Conservation (phyloP, 1,140 invertebrate species). For the Diuraphis noxia region DNA sequence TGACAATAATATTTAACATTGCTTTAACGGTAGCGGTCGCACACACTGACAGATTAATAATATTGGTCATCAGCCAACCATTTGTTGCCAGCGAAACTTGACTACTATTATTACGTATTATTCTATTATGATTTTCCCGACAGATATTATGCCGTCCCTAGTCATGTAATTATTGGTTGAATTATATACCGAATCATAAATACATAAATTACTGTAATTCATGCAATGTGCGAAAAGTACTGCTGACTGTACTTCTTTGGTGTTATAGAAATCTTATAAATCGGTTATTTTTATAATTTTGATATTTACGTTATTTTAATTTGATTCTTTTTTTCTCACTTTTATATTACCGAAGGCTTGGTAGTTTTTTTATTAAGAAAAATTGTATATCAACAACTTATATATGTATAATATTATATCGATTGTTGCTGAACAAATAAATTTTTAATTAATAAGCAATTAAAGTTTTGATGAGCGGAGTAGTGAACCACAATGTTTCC, state of each 20-base stretch:
- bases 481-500: not conserved
- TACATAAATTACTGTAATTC: no score
- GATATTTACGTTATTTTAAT: not conserved
- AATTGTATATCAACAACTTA: not conserved
- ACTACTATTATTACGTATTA: not conserved
- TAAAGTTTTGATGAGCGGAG: not conserved
- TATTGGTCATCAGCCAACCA: constrained; percentile 18
- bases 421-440: not conserved
- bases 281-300: not conserved
- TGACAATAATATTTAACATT: not conserved
- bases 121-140: not conserved
- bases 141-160: not conserved
- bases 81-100: not conserved
- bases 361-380: not conserved
- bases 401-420: not conserved
- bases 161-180: not conserved
- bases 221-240: not conserved
- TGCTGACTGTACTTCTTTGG: no score
- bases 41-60: not conserved
- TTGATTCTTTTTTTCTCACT: not conserved
- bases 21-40: not conserved
- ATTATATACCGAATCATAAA: not conserved
- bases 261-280: not conserved
- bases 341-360: not conserved
- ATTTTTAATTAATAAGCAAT: constrained; percentile 5